Conservation (phyloP, 2,888 invertebrate genomes). For the Drosophila melanosoma region DNA sequence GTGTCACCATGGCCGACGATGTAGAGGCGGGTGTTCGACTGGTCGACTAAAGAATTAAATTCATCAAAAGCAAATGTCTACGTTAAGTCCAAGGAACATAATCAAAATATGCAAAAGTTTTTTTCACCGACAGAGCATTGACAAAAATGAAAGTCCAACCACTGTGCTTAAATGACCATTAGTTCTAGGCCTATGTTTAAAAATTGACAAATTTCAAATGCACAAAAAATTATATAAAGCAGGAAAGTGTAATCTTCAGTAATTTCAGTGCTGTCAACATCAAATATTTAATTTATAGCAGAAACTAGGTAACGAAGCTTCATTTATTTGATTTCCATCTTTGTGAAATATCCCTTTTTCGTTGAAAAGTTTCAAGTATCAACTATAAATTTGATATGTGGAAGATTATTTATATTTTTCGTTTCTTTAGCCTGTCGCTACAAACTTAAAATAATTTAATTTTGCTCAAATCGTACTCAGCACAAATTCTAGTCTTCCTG, state of each 20-base stretch:
- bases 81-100: slow-evolving; percentile 31
- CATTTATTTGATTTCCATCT: background rate
- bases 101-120: slow-evolving; percentile 35
- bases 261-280: slow-evolving; percentile 38
- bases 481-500: slow-evolving; percentile 51
- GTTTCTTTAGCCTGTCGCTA: background rate
- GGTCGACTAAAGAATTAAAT: slow-evolving; percentile 51
- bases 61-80: background rate
- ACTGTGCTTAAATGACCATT: slow-evolving; percentile 15
- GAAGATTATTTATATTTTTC: background rate
- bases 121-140: background rate
- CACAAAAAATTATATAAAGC: background rate
- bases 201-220: slow-evolving; percentile 11
- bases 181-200: slow-evolving; percentile 21
- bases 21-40: slow-evolving; percentile 66
- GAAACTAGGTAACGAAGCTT: background rate
- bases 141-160: slow-evolving; percentile 5
- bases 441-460: background rate
- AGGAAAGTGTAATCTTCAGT: background rate
- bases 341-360: background rate
- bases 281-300: slow-evolving; percentile 1
- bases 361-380: background rate
- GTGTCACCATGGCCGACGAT: slow-evolving; percentile 67
- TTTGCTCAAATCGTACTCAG: slow-evolving; percentile 37
- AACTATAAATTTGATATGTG: background rate